Evolutionary conservation across 2,888 invertebrate species (phyloP), one percentile per base, ranked within the genome.

Genomic region (Augochlorella aurata): DNA sequence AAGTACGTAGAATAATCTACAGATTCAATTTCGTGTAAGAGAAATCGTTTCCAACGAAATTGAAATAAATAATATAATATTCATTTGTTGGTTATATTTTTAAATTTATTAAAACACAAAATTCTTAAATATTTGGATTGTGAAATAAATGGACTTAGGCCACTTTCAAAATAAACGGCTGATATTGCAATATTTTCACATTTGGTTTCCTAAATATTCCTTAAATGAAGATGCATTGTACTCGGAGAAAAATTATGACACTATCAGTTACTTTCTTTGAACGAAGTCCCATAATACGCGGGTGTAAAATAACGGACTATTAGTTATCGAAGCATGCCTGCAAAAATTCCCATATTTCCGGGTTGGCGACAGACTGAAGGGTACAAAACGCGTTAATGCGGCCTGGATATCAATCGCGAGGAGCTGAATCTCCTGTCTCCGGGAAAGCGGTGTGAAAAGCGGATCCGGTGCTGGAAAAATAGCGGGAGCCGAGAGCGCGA

Each of bases 361-460:
- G 38, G 8, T 5, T 18, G 38, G 7, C 38, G 38, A 38, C 38
- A 18, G 18, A 38, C 24, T 18, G 38, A 63, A 38, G 18, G 63
- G 18, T 63, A 29, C 18, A 38, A 65, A 44, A 44, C 44, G 44
- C 16, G 49, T 49, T 29, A 69, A 69, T 50, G 18, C 69, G 69
- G 18, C 47, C 10, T 18, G 52, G 44, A 65, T 65, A 65, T 38
- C 65, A 65, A 44, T 65, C 38, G 50, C 63, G 73, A 49, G 63
- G 24, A 49, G 49, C 63, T n/a, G 63, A 47, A n/a, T 21, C n/a
- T 18, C 49, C 63, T 14, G n/a, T 44, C 0, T 7, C 14, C 8
- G 3, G 29, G 45, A 38, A 1, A 21, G 8, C 18, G 38, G 24
- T 10, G 16, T 16, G 24, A 14, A 5, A 24, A 16, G 18, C 12